phyloP scores from a whole-genome alignment of 35 echinoderm and acorn worm genomes.

The Patiria miniata region DNA sequence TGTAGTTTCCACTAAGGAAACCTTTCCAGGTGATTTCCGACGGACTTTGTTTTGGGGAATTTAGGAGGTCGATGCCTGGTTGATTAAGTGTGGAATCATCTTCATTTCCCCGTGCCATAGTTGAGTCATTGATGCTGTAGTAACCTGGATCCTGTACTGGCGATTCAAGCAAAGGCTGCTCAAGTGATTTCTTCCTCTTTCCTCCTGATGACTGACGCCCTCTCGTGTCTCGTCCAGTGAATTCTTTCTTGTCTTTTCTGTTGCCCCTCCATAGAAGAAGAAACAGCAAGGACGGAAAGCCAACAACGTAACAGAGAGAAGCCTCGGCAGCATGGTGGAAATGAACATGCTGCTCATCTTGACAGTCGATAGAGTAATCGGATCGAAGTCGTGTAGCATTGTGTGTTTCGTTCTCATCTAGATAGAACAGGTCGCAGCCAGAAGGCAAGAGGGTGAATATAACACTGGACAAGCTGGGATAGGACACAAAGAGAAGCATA shows the following conservation, averaged over 20 bases:
- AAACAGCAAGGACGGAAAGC: constrained; percentile 9
- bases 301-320: constrained; percentile 28
- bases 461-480: constrained; percentile 24
- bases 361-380: constrained; percentile 42
- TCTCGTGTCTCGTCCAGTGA: too few species aligned
- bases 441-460: constrained; percentile 36
- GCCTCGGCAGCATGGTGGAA: constrained; percentile 4
- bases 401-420: background rate
- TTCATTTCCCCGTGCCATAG: background rate
- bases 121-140: background rate
- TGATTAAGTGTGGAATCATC: background rate
- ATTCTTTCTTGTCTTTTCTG: background rate
- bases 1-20: constrained; percentile 21
- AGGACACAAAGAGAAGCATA: constrained; percentile 42
- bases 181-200: too few species aligned
- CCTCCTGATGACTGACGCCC: too few species aligned
- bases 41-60: background rate
- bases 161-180: background rate
- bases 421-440: constrained; percentile 26
- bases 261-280: background rate
- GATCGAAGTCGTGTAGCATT: constrained; percentile 22
- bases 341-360: background rate
- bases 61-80: background rate
- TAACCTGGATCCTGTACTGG: background rate
- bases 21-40: background rate